Evolutionary conservation across 2,888 invertebrate genomes (phyloP), one percentile per base, ranked within the genome.

Genomic region (Tetranychus truncatus): DNA sequence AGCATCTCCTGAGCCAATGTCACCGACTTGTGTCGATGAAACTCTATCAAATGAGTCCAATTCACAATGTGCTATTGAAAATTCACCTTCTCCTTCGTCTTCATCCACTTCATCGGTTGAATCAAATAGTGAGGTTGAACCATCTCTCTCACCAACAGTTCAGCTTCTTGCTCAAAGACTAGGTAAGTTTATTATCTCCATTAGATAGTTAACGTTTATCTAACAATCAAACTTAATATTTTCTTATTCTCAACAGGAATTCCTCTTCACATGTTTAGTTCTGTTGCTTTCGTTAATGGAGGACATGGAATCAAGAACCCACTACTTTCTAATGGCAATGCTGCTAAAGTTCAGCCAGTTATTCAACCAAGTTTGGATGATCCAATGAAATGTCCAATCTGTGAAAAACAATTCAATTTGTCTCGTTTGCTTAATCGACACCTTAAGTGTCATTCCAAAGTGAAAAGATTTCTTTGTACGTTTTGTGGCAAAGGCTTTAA

Each of bases 401-500:
- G 24, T 24, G 24, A 24, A 1, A 24, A 24, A 24, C 24, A 24
- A 24, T 24, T 24, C 24, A 24, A 24, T 24, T 24, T 24, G 24
- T 24, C 24, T 24, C 24, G 24, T 24, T 24, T 24, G 24, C 24
- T 24, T 24, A 24, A 24, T 24, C 24, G 24, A 1, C 24, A 24
- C 24, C 24, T 24, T 89, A 99, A 97, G 85, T 97, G 97, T 84
- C 99, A 99, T 85, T 96, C 95, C 76, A 96, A 97, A 82, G 91
- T 97, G 77, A 99, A 99, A 83, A 87, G 97, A 80, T 99, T 97
- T 84, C 87, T 99, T 76, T 99, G 99, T 86, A 95, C 96, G 6
- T 97, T 97, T 85, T 99, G 99, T 81, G 96, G 96, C 76, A 99
- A 99, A 84, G 99, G 99, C 44, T 99, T 99, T 86, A 99, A 99